Conservation (phyloP, 2,888 invertebrate species). For the Chymomyza fuscimana region DNA sequence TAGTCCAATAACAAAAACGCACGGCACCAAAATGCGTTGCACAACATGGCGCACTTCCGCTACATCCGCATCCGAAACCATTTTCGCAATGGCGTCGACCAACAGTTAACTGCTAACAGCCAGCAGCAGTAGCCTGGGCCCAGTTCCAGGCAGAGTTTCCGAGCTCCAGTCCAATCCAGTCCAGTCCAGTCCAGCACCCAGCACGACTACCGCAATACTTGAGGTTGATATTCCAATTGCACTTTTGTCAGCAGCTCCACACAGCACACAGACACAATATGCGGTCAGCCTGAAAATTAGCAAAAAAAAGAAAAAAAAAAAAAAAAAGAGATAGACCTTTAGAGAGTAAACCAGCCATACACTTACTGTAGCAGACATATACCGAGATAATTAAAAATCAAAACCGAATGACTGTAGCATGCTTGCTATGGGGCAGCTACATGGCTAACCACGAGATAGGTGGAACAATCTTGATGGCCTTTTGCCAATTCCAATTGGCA, state of each 20-base stretch:
- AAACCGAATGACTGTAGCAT: neutral
- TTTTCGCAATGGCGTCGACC: conserved; percentile 47
- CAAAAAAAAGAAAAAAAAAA: neutral
- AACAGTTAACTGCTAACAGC: neutral
- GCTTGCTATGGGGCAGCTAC: neutral
- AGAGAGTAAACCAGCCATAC: neutral
- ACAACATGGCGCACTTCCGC: conserved; percentile 79
- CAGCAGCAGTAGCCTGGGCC: neutral
- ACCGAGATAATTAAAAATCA: conserved; percentile 17
- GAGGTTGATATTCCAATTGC: conserved; percentile 10
- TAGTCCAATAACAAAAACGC: conserved; percentile 84
- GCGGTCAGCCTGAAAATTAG: neutral
- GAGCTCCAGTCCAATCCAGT: neutral
- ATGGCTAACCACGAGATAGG: neutral
- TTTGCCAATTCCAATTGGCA: conserved; percentile 1
- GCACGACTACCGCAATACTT: conserved; percentile 2
- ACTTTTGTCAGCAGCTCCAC: conserved; percentile 13
- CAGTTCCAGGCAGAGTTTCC: neutral
- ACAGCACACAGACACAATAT: conserved; percentile 4
- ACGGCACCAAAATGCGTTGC: conserved; percentile 84
- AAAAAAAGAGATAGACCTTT: too few species aligned
- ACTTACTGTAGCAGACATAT: neutral
- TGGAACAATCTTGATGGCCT: conserved; percentile 8
- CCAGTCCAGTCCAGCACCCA: neutral
- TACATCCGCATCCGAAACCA: conserved; percentile 77